Conservation (phyloP, 2,113 vertebrate genomes). For the Isurus oxyrinchus region DNA sequence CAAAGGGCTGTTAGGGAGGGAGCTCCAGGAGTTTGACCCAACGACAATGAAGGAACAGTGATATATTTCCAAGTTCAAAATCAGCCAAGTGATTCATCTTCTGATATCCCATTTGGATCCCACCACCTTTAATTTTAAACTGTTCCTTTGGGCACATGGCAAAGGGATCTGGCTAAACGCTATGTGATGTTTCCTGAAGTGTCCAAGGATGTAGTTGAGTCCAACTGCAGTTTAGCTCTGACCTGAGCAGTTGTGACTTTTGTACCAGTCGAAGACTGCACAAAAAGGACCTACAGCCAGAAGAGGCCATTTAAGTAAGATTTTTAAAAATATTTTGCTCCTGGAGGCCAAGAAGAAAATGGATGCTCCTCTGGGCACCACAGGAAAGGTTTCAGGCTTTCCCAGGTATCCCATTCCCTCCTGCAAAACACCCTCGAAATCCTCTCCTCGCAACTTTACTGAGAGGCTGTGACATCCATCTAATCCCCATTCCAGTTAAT, state of each 20-base stretch:
- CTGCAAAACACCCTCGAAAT: not conserved
- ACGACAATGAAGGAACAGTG: too few species aligned
- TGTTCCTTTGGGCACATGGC: not conserved
- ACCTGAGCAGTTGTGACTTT: not conserved
- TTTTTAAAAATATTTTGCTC: not conserved
- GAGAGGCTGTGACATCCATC: not conserved
- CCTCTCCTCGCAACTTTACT: not conserved
- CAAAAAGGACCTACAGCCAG: not conserved
- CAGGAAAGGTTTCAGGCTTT: not conserved
- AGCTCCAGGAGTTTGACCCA: too few species aligned
- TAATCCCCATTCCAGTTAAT: not conserved
- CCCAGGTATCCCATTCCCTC: too few species aligned
- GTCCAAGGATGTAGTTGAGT: not conserved
- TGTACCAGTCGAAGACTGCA: not conserved
- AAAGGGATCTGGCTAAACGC: not conserved
- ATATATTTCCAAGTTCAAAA: not conserved
- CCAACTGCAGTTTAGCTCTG: not conserved
- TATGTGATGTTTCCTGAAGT: not conserved
- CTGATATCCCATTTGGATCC: not conserved
- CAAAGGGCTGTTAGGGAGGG: too few species aligned
- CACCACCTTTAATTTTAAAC: not conserved
- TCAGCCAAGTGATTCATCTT: not conserved
- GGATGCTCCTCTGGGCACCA: not conserved
- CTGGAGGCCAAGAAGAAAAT: not conserved
- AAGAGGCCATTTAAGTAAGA: not conserved